Evolutionary conservation across 2,113 vertebrate species (phyloP).

Genomic region (Hylia prasina): DNA sequence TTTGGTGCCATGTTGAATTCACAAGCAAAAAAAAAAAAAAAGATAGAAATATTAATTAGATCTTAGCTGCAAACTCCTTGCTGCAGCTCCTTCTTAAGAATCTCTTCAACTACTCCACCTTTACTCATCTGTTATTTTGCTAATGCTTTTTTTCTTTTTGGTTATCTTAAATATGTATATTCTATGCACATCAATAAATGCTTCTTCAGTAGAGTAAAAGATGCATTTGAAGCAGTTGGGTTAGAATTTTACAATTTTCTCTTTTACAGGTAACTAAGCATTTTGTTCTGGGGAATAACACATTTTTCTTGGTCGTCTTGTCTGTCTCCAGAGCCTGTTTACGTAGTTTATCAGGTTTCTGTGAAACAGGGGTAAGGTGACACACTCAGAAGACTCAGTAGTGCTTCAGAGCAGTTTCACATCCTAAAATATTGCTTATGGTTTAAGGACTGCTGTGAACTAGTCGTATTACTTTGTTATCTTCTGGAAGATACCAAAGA

Average conservation of each 20-base stretch:
- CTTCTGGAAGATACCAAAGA: not conserved
- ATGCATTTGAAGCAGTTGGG: not conserved
- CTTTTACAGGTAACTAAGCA: not conserved
- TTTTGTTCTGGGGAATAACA: not conserved
- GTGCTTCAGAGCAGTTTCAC: not conserved
- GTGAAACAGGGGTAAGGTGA: not conserved
- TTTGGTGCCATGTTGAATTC: slow-evolving; percentile 58
- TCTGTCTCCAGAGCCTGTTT: not conserved
- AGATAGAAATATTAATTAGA: not conserved
- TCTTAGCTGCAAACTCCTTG: not conserved
- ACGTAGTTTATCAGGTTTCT: not conserved
- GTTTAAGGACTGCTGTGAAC: not conserved
- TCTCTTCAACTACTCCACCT: not conserved
- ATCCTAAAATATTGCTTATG: not conserved
- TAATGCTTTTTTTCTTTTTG: not conserved
- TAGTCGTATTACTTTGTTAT: not conserved
- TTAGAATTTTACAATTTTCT: not conserved
- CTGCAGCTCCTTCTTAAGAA: not conserved
- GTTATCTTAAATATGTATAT: not conserved
- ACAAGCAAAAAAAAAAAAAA: not conserved
- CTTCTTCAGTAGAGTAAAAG: not conserved
- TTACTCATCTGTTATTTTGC: not conserved
- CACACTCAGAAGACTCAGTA: not conserved
- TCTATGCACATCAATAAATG: not conserved
- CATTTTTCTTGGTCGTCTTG: not conserved